These are phyloP conservation scores for Caiman crocodilus DNA, from an alignment of 2,797 vertebrate genomes.

Conservation along the genomic window DNA sequence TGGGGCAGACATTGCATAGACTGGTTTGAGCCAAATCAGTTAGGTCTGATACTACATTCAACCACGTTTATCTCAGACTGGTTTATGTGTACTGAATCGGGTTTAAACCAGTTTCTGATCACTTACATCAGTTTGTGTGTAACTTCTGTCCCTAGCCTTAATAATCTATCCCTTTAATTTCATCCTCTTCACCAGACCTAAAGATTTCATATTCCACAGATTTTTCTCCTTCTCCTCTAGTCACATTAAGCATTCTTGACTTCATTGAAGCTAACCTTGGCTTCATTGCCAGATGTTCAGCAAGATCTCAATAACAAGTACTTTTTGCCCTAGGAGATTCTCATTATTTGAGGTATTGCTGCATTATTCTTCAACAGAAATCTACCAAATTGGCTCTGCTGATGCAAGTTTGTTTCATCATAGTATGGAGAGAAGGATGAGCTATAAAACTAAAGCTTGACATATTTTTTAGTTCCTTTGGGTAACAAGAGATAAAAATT, in stretches of 20 bases:
- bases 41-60: too few species aligned
- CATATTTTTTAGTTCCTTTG: background rate
- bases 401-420: background rate
- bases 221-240: background rate
- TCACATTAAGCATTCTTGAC: background rate
- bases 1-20: too few species aligned
- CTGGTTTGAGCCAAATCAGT: too few species aligned
- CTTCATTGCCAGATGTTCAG: background rate
- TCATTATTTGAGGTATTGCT: background rate
- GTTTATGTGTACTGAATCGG: too few species aligned
- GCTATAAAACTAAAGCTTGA: background rate
- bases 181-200: slow-evolving; percentile 4
- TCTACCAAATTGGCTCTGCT: background rate
- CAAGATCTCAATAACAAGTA: background rate
- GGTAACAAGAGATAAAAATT: too few species aligned
- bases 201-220: background rate
- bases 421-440: background rate
- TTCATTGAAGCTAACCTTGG: background rate
- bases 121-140: too few species aligned
- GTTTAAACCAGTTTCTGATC: too few species aligned
- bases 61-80: too few species aligned
- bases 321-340: background rate
- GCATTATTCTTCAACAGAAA: background rate
- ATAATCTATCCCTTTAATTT: background rate
- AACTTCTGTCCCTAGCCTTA: background rate